Base-by-base conservation (phyloP, 1,140 invertebrate genomes). In the Trichoplusia ni region DNA sequence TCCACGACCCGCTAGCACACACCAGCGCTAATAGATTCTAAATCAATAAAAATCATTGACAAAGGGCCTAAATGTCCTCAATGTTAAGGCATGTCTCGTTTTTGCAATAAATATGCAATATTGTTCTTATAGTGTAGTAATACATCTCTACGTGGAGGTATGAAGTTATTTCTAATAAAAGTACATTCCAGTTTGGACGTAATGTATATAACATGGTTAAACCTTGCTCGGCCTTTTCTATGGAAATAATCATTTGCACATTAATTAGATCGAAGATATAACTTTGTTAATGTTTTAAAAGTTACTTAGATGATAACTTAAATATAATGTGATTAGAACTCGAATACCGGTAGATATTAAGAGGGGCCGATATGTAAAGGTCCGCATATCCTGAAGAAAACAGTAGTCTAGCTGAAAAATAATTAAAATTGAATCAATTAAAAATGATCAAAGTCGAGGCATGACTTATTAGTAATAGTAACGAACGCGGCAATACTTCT, bases 1-100 rank as follows among this genome's bases (percentile, higher is more conserved):
- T 89, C 67, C 86, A 90, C 56, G 87, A 90, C 33, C 83, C 86
- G 1, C 49, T 76, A 56, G 86, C 87, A 1, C 87, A 90, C 51
- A 87, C 83, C 0, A 90, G 81, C 56, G 82, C 87, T 4, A 90
- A 90, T 35, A 73, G 87, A 40, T 89, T 88, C 60, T 87, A 71
- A 83, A 67, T 21, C 4, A 6, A 1, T 6, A 21, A 23, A 31
- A 31, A 14, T 42, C 16, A 4, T 8, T 31, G 16, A 13, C 9
- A 31, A 29, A 2, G 4, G 19, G 13, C 14, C 2, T 11, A 2
- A 7, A 9, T 14, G 6, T n/a, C 46, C 13, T 16, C 8, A 49
- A 1, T 21, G 4, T 35, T 21, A 35, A n/a, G 18, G 13, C 40
- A 35, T 59, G 56, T 46, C 56, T 35, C 29, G 14, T 51, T 29